These are phyloP conservation scores for Cacoxenus indagator DNA, from an alignment of 2,888 invertebrate species.

Conservation along the genomic window DNA sequence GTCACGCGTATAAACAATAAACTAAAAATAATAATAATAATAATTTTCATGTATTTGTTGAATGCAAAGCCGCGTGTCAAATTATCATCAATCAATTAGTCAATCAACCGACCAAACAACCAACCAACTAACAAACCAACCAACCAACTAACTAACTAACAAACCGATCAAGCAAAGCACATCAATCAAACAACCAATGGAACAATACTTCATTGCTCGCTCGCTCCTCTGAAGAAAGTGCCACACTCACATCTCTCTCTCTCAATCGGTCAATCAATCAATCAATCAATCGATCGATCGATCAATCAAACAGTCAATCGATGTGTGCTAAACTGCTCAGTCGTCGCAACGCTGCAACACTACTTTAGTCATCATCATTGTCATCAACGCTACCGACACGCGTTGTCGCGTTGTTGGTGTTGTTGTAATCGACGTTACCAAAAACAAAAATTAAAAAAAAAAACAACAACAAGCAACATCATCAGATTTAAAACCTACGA, in stretches of 20 bases:
- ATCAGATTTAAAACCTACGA: not conserved
- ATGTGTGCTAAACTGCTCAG: not conserved
- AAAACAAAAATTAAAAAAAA: not conserved
- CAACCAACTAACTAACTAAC: not conserved
- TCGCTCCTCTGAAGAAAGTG: no score
- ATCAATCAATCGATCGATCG: not conserved
- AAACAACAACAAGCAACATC: not conserved
- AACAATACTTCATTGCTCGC: not conserved
- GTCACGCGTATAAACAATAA: not conserved
- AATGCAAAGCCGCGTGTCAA: no score
- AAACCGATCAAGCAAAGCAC: not conserved
- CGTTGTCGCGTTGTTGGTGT: not conserved
- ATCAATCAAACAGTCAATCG: not conserved
- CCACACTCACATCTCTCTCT: not conserved
- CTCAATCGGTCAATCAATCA: not conserved
- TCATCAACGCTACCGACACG: not conserved
- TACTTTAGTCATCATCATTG: not conserved
- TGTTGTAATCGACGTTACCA: slow-evolving; percentile 3
- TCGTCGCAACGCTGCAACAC: not conserved
- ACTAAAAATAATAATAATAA: not conserved
- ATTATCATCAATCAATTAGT: no score
- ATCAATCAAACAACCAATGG: not conserved
- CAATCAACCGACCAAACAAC: not conserved
- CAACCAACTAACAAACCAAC: not conserved
- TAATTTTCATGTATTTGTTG: not conserved